Evolutionary conservation across 2,113 vertebrate species (phyloP), one percentile per base, ranked within the genome.

Genomic region (Hippocampus mohnikei): DNA sequence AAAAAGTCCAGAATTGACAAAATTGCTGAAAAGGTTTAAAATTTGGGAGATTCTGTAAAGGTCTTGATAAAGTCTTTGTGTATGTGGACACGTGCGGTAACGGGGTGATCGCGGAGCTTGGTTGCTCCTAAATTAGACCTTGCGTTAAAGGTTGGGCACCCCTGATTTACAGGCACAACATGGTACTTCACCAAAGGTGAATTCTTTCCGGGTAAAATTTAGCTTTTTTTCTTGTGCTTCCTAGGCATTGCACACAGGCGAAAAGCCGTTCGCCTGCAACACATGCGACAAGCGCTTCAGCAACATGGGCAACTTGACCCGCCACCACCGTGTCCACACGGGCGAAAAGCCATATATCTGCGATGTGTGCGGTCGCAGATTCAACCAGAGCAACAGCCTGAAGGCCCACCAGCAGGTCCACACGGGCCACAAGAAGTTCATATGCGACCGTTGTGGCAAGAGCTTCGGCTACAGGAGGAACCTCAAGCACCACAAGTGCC

Each of bases 271-370:
- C 71, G 81, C 76, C 74, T 93, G 92, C 13, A 78, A 75, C 48
- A 85, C 92, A 8, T 95, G 95, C 2, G 91, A 91, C 1, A 95
- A 94, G 76, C 81, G 91, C 76, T 95, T 94, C 81, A 89, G 90
- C 86, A 92, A 91, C 77, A 82, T 89, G 12, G 93, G 92, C 1
- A 93, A 93, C 61, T 90, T 94, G 69, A 92, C 91, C 79, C 85
- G 94, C 69, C 94, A 95, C 85, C 91, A 92, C 83, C 89, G 91
- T 0, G 88, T 92, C 75, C 92, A 93, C 84, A 92, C 90, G 0
- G 91, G 91, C 0, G 91, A 93, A 78, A 92, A 93, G 42, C 92
- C 92, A 2, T 92, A 86, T 75, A 87, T 72, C 82, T 93, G 92
- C 23, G 74, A 81, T 37, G 74, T 65, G 0, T 93, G 92, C 1